These are phyloP conservation scores for Psylliodes chrysocephalus DNA, from an alignment of 2,888 invertebrate genomes.

Conservation along the genomic window DNA sequence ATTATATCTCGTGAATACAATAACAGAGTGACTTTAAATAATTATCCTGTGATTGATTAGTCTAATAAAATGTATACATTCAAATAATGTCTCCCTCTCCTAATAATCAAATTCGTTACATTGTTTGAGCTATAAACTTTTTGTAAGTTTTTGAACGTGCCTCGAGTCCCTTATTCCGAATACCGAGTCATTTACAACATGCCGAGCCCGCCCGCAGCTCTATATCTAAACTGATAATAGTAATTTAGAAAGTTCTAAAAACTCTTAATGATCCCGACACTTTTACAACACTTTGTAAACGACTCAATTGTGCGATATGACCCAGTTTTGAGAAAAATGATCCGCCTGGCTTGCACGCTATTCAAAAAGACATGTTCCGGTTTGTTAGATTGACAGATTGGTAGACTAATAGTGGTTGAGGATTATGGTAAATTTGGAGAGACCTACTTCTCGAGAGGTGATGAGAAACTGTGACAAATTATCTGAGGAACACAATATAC, in stretches of 20 bases:
- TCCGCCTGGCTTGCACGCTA: slow-evolving; percentile 31
- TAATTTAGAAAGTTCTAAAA: slow-evolving; percentile 31
- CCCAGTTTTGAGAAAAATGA: slow-evolving; percentile 39
- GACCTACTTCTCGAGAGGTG: neutral
- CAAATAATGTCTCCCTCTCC: too few species aligned
- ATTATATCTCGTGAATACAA: too few species aligned
- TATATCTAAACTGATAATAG: slow-evolving; percentile 16
- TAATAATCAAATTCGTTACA: too few species aligned
- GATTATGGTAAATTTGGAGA: too few species aligned
- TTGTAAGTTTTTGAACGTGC: too few species aligned
- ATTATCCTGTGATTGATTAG: too few species aligned
- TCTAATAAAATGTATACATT: too few species aligned
- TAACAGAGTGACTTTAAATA: too few species aligned
- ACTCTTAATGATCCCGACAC: slow-evolving; percentile 37
- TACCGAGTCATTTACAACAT: neutral
- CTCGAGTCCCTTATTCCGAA: too few species aligned
- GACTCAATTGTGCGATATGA: slow-evolving; percentile 41
- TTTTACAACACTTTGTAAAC: slow-evolving; percentile 45
- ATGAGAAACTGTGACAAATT: neutral
- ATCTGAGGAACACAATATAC: too few species aligned
- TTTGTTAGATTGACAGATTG: neutral
- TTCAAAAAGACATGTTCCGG: slow-evolving; percentile 2
- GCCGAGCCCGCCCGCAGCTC: neutral
- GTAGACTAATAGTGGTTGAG: neutral
- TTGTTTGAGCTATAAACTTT: too few species aligned